Base-by-base conservation (phyloP, 2,113 vertebrate genomes). In the Psilopsiagon aymara region DNA sequence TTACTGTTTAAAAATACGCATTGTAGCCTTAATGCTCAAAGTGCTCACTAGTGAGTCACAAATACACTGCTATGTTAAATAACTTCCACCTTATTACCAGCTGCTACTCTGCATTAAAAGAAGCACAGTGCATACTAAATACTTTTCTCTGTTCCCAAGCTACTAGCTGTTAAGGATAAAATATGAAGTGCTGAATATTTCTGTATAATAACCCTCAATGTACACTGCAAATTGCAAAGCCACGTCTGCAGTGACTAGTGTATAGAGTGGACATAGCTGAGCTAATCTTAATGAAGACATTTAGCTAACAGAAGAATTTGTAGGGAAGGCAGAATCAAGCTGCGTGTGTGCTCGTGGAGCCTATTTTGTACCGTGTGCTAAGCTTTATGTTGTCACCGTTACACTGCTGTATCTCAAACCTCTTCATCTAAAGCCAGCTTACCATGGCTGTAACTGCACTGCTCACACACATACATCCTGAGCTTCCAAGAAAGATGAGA, bases 1-100 rank as follows among this genome's bases (percentile, higher is more conserved):
- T 88, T 62, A 39, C 80, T 76, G 17, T 62, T 95, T 93, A 93
- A 95, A 97, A 96, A 96, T 94, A 96, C 80, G 68, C 55, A 68
- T 75, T 5, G 8, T 59, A 71, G 77, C 28, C 69, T 79, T 79
- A 93, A 81, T 57, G 47, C 49, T 86, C 57, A 84, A 93, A 90
- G 69, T 52, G 64, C 35, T 78, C 51, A 84, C 68, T 84, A 18
- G 46, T 82, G 71, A 95, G 55, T 76, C 94, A 95, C 81, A 95
- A 94, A 94, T 66, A 89, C 7, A 92, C 43, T 67, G 33, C 87
- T 92, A 17, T 49, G 60, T 94, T 86, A 90, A 94, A 96, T 68
- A 94, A 86, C 91, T 88, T 82, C 62, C 35, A 90, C 76, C 60
- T 92, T 90, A 92, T 64, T 95, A 80, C 63, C 75, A 88, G 82